phyloP scores from a whole-genome alignment of 2,113 vertebrate species.

The Erythrolamprus reginae region DNA sequence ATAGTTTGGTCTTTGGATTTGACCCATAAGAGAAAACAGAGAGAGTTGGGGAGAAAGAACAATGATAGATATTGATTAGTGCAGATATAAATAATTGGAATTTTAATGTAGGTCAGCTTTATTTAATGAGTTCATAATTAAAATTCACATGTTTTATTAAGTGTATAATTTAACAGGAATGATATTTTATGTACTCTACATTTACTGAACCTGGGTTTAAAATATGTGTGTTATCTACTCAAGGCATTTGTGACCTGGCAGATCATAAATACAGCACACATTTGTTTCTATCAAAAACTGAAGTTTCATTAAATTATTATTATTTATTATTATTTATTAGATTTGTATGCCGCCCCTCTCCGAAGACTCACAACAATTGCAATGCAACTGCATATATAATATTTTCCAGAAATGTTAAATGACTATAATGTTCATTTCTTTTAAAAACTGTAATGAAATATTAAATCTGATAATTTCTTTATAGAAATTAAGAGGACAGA shows the following conservation, averaged over 20 bases:
- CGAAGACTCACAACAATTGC: too few relatives aligned
- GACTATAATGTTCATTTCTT: background rate
- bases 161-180: background rate
- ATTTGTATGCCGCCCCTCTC: too few relatives aligned
- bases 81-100: background rate
- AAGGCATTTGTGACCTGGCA: background rate
- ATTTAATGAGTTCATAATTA: background rate
- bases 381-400: too few relatives aligned
- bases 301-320: background rate
- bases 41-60: background rate
- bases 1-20: background rate
- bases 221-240: background rate
- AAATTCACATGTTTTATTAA: background rate
- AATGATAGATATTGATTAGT: background rate
- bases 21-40: background rate
- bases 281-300: background rate
- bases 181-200: background rate
- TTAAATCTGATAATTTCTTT: slow-evolving; percentile 45
- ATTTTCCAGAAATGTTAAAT: background rate
- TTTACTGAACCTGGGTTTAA: background rate
- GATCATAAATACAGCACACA: background rate
- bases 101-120: background rate
- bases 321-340: too few relatives aligned
- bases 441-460: background rate
- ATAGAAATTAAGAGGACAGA: slow-evolving; percentile 96